Conservation (phyloP, 2,797 vertebrate species). For the Eptatretus atami region DNA sequence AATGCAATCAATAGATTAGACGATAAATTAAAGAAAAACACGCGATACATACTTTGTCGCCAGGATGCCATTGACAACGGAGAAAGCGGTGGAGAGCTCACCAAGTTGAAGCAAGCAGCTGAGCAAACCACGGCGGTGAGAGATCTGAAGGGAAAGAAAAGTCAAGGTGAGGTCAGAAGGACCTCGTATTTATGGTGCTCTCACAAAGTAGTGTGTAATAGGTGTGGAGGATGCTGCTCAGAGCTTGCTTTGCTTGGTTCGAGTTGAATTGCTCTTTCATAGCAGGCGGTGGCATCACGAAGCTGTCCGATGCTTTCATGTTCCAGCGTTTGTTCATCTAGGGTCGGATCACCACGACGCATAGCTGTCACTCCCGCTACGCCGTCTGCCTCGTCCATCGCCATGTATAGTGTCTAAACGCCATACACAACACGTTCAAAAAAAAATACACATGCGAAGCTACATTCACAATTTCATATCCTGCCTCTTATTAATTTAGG, state of each 20-base stretch:
- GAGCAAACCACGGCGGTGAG: slow-evolving; percentile 82
- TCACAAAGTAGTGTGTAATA: too few species aligned
- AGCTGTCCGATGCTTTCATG: slow-evolving; percentile 82
- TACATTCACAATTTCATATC: not conserved
- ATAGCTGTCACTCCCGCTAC: slow-evolving; percentile 72
- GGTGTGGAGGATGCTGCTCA: too few species aligned
- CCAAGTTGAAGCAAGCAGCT: slow-evolving; percentile 87
- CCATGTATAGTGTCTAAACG: slow-evolving; percentile 37
- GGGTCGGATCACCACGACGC: slow-evolving; percentile 55
- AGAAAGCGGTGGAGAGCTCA: slow-evolving; percentile 77
- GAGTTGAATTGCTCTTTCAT: slow-evolving; percentile 71
- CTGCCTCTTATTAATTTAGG: too few species aligned
- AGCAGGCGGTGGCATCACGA: slow-evolving; percentile 77
- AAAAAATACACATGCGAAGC: not conserved
- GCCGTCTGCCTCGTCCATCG: slow-evolving; percentile 87
- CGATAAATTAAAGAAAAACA: too few species aligned
- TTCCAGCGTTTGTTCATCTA: slow-evolving; percentile 85
- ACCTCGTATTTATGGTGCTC: too few species aligned
- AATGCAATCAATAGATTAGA: too few species aligned
- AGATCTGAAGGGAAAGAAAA: slow-evolving; percentile 24
- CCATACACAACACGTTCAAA: slow-evolving; percentile 6
- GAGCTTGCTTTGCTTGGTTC: slow-evolving; percentile 45
- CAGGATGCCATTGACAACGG: slow-evolving; percentile 76
- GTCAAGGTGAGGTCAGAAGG: not conserved
- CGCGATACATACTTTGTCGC: slow-evolving; percentile 26